phyloP scores from a whole-genome alignment of 1,140 invertebrate genomes.

The Rhopalosiphum maidis region DNA sequence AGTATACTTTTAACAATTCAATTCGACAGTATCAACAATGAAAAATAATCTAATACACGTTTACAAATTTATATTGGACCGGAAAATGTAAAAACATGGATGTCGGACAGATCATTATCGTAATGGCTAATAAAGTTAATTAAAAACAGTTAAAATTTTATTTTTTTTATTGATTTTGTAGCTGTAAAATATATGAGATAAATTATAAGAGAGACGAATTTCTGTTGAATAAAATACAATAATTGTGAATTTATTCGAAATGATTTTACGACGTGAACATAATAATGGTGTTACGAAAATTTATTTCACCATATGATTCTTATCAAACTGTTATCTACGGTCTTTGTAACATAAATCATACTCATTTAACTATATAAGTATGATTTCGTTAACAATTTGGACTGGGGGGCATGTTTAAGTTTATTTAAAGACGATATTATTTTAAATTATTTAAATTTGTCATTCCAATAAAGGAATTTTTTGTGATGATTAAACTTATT shows the following conservation, averaged over 20 bases:
- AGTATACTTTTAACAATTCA: neutral
- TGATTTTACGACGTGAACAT: neutral
- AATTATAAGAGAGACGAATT: neutral
- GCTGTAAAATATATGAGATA: neutral
- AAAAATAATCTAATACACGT: neutral
- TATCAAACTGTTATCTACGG: neutral
- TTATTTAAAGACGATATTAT: too few species aligned
- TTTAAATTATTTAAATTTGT: too few species aligned
- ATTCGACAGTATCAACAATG: neutral
- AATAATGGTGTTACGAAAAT: neutral
- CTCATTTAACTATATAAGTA: too few species aligned
- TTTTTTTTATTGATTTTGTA: neutral
- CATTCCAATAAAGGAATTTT: too few species aligned
- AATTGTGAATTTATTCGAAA: neutral
- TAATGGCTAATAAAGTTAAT: neutral
- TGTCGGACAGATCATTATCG: neutral
- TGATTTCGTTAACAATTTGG: neutral
- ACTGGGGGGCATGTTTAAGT: neutral
- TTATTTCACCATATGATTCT: neutral
- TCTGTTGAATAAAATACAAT: neutral
- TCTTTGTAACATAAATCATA: neutral
- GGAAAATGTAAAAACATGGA: neutral
- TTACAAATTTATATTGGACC: neutral
- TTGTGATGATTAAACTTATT: too few species aligned
- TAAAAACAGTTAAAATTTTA: neutral